Conservation (phyloP, 2,888 invertebrate species). For the Neocrepidodera transversa region DNA sequence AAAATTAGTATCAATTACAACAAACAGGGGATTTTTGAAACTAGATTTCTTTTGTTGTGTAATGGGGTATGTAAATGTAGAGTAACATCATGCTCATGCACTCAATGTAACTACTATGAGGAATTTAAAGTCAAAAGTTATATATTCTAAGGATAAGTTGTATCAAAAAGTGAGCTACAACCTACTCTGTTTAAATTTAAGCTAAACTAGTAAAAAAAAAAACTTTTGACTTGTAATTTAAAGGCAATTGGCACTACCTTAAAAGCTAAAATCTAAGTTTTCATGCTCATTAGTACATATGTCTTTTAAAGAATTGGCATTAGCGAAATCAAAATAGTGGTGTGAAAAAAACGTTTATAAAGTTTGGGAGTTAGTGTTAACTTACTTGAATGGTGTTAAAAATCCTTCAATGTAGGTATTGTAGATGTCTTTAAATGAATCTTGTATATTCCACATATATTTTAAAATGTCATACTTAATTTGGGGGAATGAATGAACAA, state of each 20-base stretch:
- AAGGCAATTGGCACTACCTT: constrained; percentile 2
- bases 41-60: constrained; percentile 9
- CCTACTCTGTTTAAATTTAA: neutral
- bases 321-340: constrained; percentile 39
- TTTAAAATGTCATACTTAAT: constrained; percentile 23
- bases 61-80: constrained; percentile 4
- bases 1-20: constrained; percentile 18
- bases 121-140: constrained; percentile 14
- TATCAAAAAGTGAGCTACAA: no score
- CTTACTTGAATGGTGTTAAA: constrained; percentile 59
- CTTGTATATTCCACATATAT: constrained; percentile 41
- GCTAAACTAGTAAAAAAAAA: neutral
- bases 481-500: neutral
- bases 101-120: constrained; percentile 22
- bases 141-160: no score
- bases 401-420: constrained; percentile 51
- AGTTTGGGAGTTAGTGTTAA: constrained; percentile 55
- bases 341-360: constrained; percentile 48
- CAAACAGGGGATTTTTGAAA: neutral
- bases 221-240: constrained; percentile 8
- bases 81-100: constrained; percentile 48
- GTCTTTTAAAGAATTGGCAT: constrained; percentile 30
- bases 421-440: constrained; percentile 53
- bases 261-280: constrained; percentile 15
- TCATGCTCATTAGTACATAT: constrained; percentile 19